Percentiles rank a stretch among this genome's conserved stretches.
These are phyloP conservation scores for Clarias platycephalus DNA, from an alignment of 2,797 vertebrate genomes.

Conservation along the genomic window DNA sequence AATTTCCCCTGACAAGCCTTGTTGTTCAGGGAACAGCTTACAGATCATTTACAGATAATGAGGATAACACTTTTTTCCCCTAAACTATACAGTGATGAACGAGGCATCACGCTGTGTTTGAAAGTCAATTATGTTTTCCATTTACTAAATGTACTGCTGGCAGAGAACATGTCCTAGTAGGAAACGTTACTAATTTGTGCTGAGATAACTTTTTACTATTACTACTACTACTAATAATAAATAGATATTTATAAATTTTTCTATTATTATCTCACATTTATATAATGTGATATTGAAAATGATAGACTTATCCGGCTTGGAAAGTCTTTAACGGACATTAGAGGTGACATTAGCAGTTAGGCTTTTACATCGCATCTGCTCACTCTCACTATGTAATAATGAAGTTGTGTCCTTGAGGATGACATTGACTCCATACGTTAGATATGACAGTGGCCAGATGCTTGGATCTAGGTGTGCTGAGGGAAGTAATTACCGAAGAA, in stretches of 20 bases:
- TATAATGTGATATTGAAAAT: not conserved
- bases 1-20: conserved; percentile 3
- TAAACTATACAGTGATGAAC: conserved; percentile 15
- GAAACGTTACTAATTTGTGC: not conserved
- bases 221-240: too few relatives aligned
- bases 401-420: conserved; percentile 67
- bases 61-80: not conserved
- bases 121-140: conserved; percentile 34
- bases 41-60: conserved; percentile 15
- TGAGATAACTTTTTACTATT: not conserved
- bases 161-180: not conserved
- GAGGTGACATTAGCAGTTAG: conserved; percentile 42
- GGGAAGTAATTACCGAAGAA: not conserved
- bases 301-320: not conserved
- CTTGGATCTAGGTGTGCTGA: conserved; percentile 45
- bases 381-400: conserved; percentile 56
- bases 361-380: conserved; percentile 37
- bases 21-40: conserved; percentile 11
- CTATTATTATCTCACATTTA: not conserved
- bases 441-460: conserved; percentile 50
- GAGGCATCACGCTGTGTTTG: not conserved
- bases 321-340: conserved; percentile 27
- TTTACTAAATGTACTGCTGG: not conserved
- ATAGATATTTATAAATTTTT: not conserved
- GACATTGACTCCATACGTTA: conserved; percentile 67